A percentile compares a stretch with the other conserved stretches of the same genome.
Conservation (phyloP, 1,140 invertebrate genomes). For the Sarcophaga bullata region DNA sequence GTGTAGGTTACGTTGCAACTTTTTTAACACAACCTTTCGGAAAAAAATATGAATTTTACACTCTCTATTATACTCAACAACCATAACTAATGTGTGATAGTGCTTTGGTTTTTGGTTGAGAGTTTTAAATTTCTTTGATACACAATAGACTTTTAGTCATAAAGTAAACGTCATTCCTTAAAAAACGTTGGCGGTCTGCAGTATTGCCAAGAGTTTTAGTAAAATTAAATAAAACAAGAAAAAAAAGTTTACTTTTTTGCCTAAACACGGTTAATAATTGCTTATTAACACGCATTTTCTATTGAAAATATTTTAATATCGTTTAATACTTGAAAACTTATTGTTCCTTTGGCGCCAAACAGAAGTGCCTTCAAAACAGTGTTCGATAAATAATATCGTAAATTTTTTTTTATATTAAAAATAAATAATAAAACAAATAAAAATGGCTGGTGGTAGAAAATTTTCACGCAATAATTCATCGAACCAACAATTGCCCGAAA, state of each 20-base stretch:
- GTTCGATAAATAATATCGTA: not conserved
- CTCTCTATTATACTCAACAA: conserved; percentile 23
- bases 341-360: conserved; percentile 36
- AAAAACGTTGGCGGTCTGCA: conserved; percentile 46
- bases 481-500: conserved; percentile 61
- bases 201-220: conserved; percentile 42
- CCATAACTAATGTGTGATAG: not conserved
- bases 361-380: conserved; percentile 21
- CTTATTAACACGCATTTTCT: conserved; percentile 36
- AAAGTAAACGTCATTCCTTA: conserved; percentile 42
- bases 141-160: conserved; percentile 41
- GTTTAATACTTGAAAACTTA: not conserved
- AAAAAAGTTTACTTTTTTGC: not conserved
- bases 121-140: conserved; percentile 20
- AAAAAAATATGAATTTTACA: not conserved
- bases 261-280: conserved; percentile 15
- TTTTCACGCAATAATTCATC: conserved; percentile 63
- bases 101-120: not conserved
- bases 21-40: conserved; percentile 18
- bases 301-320: not conserved
- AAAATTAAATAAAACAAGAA: not conserved
- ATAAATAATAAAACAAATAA: conserved; percentile 45
- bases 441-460: conserved; percentile 62
- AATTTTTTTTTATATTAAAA: conserved; percentile 10
- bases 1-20: conserved; percentile 37